A percentile compares a stretch with the other conserved stretches of the same genome.
Evolutionary conservation across 1,140 invertebrate genomes (phyloP).

Genomic region (Metaphire vulgaris): DNA sequence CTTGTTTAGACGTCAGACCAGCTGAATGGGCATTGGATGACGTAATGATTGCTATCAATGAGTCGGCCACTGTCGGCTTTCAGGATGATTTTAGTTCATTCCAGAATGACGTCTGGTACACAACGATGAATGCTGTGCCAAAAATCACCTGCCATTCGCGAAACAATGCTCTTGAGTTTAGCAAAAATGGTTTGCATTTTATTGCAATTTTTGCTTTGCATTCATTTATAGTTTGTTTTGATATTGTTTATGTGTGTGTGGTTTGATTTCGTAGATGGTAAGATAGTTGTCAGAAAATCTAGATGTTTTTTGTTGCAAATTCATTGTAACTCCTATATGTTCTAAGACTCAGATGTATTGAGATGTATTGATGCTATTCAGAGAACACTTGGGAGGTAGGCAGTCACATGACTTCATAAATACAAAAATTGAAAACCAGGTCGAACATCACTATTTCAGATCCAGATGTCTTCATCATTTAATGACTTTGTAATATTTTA

Average conservation of each 20-base stretch:
- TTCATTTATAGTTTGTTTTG: not conserved
- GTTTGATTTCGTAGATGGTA: too few relatives aligned
- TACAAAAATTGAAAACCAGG: too few relatives aligned
- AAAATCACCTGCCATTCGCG: conserved; percentile 44
- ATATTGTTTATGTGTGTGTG: conserved; percentile 1
- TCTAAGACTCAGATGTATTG: too few relatives aligned
- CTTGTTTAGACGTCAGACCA: conserved; percentile 41
- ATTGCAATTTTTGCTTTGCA: not conserved
- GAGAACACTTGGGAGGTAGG: too few relatives aligned
- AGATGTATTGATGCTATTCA: too few relatives aligned
- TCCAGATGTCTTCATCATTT: too few relatives aligned
- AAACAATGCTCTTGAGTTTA: conserved; percentile 47
- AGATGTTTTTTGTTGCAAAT: too few relatives aligned
- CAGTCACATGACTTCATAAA: too few relatives aligned
- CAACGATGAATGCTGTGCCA: conserved; percentile 45
- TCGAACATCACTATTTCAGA: too few relatives aligned
- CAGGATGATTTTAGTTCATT: conserved; percentile 49
- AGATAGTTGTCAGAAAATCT: too few relatives aligned
- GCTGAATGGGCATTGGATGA: conserved; percentile 52
- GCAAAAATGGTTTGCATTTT: conserved; percentile 39
- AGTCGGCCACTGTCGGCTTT: conserved; percentile 45
- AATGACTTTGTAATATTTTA: too few relatives aligned
- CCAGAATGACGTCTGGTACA: conserved; percentile 46
- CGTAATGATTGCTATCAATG: conserved; percentile 48
- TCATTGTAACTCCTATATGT: too few relatives aligned